Evolutionary conservation across 2,797 vertebrate species (phyloP), one percentile per base, ranked within the genome.

Genomic region (Staurois parvus): DNA sequence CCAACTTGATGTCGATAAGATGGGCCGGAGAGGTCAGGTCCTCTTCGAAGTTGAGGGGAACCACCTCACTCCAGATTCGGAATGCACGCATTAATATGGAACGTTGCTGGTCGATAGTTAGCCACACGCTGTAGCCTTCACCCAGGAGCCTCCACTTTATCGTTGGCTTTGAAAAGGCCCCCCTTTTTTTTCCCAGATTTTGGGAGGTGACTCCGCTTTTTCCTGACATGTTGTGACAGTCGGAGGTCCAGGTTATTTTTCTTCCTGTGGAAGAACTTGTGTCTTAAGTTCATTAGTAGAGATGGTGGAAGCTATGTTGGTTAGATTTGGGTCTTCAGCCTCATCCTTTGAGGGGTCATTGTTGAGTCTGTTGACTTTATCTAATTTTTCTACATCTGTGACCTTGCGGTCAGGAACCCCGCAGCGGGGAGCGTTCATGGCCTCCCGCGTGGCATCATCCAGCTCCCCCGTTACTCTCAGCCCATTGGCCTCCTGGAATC

Each of bases 11-110:
- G 78, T 87, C 88, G 8, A 88, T 87, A 3, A 79, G 72, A 17
- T 76, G 76, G 19, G 85, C 75, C 0, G 62, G 67, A 11, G 88
- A 85, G 0, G 28, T 59, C 32, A 88, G 24, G 29, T 88, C 88
- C 29, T 88, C 88, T 32, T 87, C 56, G 56, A 88, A 88, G 48
- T 79, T 80, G 11, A 88, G 79, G 12, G 88, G 88, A 0, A 87
- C 87, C 19, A 88, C 88, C 64, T 88, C 88, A 24, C 88, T 88
- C 88, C 88, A 87, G 76, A 85, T 85, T 3, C 85, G 83, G 40
- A 88, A 88, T 17, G 88, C 88, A 0, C 79, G 42, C 26, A 52
- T 75, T 21, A 88, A 64, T 37, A 85, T 87, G 4, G 66, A 76
- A 19, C 86, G 66, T 69, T 88, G 88, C 24, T 88, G 85, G 1